phyloP scores from a whole-genome alignment of 53 echinoderm and acorn worm species.

The Actinopyga echinites region DNA sequence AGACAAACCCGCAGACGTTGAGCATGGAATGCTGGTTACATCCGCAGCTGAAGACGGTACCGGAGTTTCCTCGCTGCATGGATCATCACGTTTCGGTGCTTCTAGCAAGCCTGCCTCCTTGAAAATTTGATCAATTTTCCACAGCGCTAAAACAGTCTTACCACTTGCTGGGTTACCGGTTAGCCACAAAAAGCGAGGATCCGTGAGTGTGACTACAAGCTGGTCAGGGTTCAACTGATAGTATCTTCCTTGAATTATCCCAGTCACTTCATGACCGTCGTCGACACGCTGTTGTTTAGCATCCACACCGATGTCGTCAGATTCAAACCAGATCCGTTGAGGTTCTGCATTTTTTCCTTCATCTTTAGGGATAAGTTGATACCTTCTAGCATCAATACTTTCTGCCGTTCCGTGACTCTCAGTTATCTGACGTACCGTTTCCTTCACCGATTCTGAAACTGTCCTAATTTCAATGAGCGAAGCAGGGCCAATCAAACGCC shows the following conservation, averaged over 20 bases:
- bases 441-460: background rate
- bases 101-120: background rate
- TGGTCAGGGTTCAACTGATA: slow-evolving; percentile 23
- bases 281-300: too few species aligned
- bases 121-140: slow-evolving; percentile 24
- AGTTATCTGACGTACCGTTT: slow-evolving; percentile 1
- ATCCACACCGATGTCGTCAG: too few species aligned
- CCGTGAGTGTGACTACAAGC: background rate
- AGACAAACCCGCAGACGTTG: background rate
- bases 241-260: too few species aligned
- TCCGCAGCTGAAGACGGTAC: background rate
- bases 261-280: background rate
- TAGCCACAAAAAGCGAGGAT: background rate
- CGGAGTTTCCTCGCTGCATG: background rate
- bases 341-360: too few species aligned
- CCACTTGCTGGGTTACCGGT: slow-evolving; percentile 20
- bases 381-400: too few species aligned
- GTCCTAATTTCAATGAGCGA: slow-evolving; percentile 23
- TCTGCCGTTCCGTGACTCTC: background rate
- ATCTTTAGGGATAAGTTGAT: too few species aligned
- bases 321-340: too few species aligned
- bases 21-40: background rate
- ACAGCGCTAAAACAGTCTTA: background rate
- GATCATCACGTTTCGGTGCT: too few species aligned
- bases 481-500: background rate